These are phyloP conservation scores for Nymphicus hollandicus DNA, from an alignment of 2,113 vertebrate genomes.

Conservation along the genomic window DNA sequence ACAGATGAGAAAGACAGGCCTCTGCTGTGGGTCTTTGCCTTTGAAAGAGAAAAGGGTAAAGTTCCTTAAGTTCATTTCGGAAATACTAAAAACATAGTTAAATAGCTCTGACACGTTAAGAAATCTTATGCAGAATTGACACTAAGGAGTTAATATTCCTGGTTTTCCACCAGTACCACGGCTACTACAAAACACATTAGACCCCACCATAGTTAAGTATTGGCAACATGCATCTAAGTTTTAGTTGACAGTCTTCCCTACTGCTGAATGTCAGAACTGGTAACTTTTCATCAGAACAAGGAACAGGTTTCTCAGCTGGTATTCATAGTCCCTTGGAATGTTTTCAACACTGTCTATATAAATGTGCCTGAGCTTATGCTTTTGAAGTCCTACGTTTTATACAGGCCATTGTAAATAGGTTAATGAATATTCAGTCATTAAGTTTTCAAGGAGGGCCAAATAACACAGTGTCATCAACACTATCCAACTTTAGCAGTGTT, in stretches of 20 bases:
- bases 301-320: not conserved
- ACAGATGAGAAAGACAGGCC: conserved; percentile 87
- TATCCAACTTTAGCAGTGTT: not conserved
- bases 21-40: conserved; percentile 89
- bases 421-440: not conserved
- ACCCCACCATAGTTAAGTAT: not conserved
- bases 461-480: not conserved
- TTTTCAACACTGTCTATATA: not conserved
- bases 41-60: not conserved
- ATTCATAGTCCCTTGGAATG: not conserved
- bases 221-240: not conserved
- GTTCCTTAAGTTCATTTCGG: not conserved
- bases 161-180: not conserved
- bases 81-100: not conserved
- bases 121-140: not conserved
- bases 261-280: not conserved
- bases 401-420: not conserved
- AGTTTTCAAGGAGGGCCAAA: not conserved
- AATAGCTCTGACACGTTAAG: not conserved
- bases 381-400: not conserved
- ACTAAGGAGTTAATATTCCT: not conserved
- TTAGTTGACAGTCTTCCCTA: not conserved
- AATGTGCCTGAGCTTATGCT: not conserved
- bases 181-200: not conserved
- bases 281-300: not conserved